Base-by-base conservation (phyloP, 2,113 vertebrate genomes). In the Siniperca chuatsi region DNA sequence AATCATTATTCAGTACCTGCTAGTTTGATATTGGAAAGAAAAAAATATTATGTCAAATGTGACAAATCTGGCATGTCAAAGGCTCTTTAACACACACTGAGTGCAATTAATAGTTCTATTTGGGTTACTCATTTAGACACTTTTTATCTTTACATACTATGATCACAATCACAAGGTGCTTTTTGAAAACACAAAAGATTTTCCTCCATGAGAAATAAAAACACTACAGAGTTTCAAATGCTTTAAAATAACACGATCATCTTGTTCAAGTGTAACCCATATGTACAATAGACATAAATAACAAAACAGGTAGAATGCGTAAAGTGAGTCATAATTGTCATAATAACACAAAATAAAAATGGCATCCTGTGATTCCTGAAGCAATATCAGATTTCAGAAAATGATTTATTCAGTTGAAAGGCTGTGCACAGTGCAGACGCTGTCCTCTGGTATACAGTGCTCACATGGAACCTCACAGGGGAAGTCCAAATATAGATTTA, bases 1-100 rank as follows among this genome's bases (percentile, higher is more conserved):
- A 70, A 71, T 85, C 33, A 83, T 66, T 78, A 69, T 75, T 71
- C 12, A 65, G 21, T 68, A 44, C 18, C 35, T 68, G 15, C 48
- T 73, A 33, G 18, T 86, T 82, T 44, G 4, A 50, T 79, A 44
- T 13, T 54, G 7, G 7, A 72, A 16, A 57, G 8, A 68, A 73
- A 35, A 20, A 70, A 69, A 65, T n/a, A 29, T 68, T 46, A 44
- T 1, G 20, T 74, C n/a, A 25, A 66, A 71, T 73, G 15, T 46
- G 11, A 61, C 23, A 52, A 16, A 74, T 50, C 8, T 75, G 37
- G 6, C 48, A 42, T 58, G 9, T 76, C 46, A 57, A 13, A 71
- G 7, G 8, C 18, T 18, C 33, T 62, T 57, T 29, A 42, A 80
- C 25, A 33, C 62, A 35, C 29, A 29, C 18, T 33, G 23, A 23